Evolutionary conservation across 2,113 vertebrate genomes (phyloP).

Genomic region (Gallinago paraguaiae): DNA sequence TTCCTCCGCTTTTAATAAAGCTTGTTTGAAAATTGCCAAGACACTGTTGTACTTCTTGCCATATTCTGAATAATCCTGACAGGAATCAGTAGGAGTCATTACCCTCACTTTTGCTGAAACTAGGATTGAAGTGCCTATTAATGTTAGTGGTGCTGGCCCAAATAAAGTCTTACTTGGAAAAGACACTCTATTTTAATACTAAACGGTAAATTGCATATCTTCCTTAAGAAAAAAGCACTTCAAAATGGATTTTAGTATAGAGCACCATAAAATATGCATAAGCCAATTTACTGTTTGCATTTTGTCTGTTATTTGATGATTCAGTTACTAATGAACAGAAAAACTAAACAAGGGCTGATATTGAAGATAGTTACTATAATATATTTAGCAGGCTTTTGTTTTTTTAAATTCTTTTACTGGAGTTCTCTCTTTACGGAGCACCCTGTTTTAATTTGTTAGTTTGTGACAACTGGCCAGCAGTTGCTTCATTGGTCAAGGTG

Average conservation of each 20-base stretch:
- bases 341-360: neutral
- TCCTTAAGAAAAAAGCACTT: neutral
- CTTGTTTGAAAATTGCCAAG: neutral
- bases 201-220: neutral
- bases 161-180: neutral
- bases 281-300: neutral
- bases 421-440: neutral
- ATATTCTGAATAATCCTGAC: neutral
- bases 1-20: slow-evolving; percentile 4
- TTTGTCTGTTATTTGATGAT: neutral
- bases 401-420: neutral
- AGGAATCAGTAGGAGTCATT: neutral
- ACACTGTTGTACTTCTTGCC: neutral
- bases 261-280: neutral
- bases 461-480: neutral
- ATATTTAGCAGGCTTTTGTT: neutral
- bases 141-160: neutral
- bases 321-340: neutral
- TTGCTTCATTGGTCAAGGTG: neutral
- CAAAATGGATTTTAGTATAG: neutral
- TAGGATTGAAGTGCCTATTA: neutral
- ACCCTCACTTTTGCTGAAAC: neutral
- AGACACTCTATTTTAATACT: neutral
- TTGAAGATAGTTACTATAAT: neutral
- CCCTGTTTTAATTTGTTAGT: neutral